Base-by-base conservation (phyloP, 2,888 invertebrate genomes). In the Allolobophora icterica region DNA sequence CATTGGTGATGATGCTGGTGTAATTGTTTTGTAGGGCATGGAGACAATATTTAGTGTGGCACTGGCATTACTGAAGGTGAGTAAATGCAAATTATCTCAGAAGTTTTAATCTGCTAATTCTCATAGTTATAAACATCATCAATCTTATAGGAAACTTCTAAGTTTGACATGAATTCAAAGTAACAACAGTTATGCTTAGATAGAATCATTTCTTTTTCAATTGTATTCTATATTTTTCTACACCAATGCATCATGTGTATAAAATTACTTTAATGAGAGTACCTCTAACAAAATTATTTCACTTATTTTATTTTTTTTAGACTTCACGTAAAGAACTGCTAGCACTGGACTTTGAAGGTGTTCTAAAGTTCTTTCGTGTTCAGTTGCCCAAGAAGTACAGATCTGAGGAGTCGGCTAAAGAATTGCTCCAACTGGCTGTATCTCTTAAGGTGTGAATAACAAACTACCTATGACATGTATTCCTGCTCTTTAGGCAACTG, bases 21-120 rank as follows among this genome's bases (percentile, higher is more conserved):
- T 33, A 34, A 90, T 40, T 71, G 42, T 58, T 91, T 40, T 52
- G 38, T 89, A 98, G 97, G 99, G 99, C 90, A 97, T 98, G 94
- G 98, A 98, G 94, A 98, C 98, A 0, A 96, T 99, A 92, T 99
- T 99, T 96, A 99, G 99, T 97, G 97, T 99, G 90, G 99, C 99
- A 0, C 96, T 99, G 91, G 98, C 99, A 91, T 96, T 99, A 91
- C 96, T 99, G 91, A 98, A 97, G 95, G 97, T 98, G 95, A 96
- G 95, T 92, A 19, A 35, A 21, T 15, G 40, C 71, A 71, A 71
- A 71, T 52, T 71, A 52, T 52, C 24, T 45, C 40, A 21, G 19
- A 45, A 45, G 45, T 58, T 30, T 71, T 71, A 71, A 21, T 52
- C 52, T 24, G 21, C 52, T 24, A 21, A 52, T 52, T 71, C n/a